phyloP scores from a whole-genome alignment of 2,888 invertebrate species.

The Molanna angustata region DNA sequence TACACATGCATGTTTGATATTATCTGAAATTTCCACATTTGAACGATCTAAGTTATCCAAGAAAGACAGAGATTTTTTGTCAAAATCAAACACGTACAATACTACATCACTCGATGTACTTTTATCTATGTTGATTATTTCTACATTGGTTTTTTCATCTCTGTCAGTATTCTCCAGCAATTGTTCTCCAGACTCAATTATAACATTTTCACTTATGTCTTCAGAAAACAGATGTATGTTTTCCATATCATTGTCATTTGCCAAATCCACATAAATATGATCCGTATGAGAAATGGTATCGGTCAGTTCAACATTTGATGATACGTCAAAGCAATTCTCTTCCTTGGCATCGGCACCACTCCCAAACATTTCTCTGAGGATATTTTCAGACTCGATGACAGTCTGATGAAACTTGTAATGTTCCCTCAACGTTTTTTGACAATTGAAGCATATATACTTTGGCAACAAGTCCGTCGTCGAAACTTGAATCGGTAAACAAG shows the following conservation, averaged over 20 bases:
- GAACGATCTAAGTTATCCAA: no score
- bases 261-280: slow-evolving; percentile 17
- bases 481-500: slow-evolving; percentile 13
- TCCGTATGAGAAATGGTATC: slow-evolving; percentile 10
- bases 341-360: background rate
- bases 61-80: slow-evolving; percentile 7
- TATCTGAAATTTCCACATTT: no score
- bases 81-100: no score
- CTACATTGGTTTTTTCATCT: slow-evolving; percentile 4
- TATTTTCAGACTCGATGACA: slow-evolving; percentile 16
- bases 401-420: slow-evolving; percentile 20
- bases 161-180: background rate
- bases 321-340: background rate
- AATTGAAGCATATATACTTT: slow-evolving; percentile 15
- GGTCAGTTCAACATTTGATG: background rate
- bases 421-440: slow-evolving; percentile 9
- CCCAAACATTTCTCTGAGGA: slow-evolving; percentile 19
- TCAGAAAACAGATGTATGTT: slow-evolving; percentile 7
- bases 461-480: slow-evolving; percentile 10
- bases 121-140: slow-evolving; percentile 11
- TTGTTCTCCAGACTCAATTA: slow-evolving; percentile 14
- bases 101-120: no score
- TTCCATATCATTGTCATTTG: background rate
- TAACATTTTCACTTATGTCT: slow-evolving; percentile 19
- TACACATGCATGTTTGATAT: slow-evolving; percentile 11